Evolutionary conservation across 2,888 invertebrate genomes (phyloP).

Genomic region (Dryobotodes eremita): DNA sequence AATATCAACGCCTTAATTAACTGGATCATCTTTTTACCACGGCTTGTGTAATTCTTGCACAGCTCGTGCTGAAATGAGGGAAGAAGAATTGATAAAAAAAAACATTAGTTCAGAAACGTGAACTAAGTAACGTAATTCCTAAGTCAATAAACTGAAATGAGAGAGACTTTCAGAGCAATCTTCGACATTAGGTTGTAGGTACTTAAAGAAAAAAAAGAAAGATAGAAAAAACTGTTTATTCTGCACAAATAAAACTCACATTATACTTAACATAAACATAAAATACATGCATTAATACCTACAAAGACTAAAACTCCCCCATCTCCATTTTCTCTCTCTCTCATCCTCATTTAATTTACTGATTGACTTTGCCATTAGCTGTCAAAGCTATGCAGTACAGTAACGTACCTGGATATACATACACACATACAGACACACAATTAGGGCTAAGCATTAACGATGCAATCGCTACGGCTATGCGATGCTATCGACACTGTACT

Average conservation of each 20-base stretch:
- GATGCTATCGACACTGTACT: slow-evolving; percentile 60
- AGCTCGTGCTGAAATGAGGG: background rate
- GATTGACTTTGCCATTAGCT: slow-evolving; percentile 14
- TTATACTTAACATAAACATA: background rate
- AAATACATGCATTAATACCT: background rate
- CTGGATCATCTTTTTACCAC: background rate
- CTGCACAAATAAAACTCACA: background rate
- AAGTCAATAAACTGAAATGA: background rate
- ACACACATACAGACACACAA: slow-evolving; percentile 33
- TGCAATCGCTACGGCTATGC: slow-evolving; percentile 60
- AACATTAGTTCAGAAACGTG: too few species aligned
- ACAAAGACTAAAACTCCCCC: background rate
- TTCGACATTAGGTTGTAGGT: background rate
- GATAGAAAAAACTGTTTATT: background rate
- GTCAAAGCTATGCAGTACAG: slow-evolving; percentile 17
- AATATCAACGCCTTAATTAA: too few species aligned
- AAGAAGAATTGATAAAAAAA: background rate
- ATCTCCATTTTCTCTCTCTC: too few species aligned
- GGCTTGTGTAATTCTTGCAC: background rate
- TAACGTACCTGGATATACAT: slow-evolving; percentile 14
- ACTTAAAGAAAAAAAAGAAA: too few species aligned
- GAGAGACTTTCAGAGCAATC: background rate
- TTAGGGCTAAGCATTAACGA: slow-evolving; percentile 58
- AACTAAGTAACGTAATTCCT: too few species aligned
- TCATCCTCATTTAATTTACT: slow-evolving; percentile 1